Evolutionary conservation across 2,797 vertebrate species (phyloP), one percentile per base, ranked within the genome.

Genomic region (Babyrousa celebensis): DNA sequence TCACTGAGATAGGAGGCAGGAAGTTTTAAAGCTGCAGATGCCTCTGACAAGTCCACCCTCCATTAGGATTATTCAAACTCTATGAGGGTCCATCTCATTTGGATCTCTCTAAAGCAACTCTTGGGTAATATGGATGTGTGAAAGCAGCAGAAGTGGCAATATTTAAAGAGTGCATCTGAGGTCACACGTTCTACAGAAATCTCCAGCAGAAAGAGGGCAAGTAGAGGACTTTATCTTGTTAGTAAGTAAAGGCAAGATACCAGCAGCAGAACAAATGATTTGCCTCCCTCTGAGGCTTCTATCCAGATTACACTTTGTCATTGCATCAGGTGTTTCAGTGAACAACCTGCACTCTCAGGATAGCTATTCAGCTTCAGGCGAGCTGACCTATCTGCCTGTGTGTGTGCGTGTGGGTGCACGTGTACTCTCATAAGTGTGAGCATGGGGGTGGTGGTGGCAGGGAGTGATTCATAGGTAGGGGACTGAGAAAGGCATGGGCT

Each of bases 101-200:
- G 29, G 20, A 17, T 82, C 72, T 89, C 67, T 93, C 89, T 94
- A 78, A 62, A 74, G 82, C 43, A 89, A 52, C n/a, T 79, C 40
- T 25, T 60, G 27, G 36, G 6, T 72, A 91, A 82, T 32, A 54
- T 1, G 17, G 6, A 70, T 89, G 5, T 87, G 15, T 25, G 20
- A 82, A 78, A 63, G 12, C 21, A 92, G 43, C 12, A 85, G 62
- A 92, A 84, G 1, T 71, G 40, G 48, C 27, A 93, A 96, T 32
- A 25, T 77, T 65, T 58, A 58, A 58, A 85, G 32, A 82, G 10
- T 52, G 2, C 18, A 86, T 52, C 3, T 25, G 52, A 90, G 25
- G 12, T 20, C 58, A 84, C 6, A 58, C 16, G 1, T 25, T 83
- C 36, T 92, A 78, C n/a, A 32, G 40, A 94, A 79, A 72, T 86